These are phyloP conservation scores for Saccostrea cuccullata DNA, from an alignment of 1,140 invertebrate genomes.

Conservation along the genomic window DNA sequence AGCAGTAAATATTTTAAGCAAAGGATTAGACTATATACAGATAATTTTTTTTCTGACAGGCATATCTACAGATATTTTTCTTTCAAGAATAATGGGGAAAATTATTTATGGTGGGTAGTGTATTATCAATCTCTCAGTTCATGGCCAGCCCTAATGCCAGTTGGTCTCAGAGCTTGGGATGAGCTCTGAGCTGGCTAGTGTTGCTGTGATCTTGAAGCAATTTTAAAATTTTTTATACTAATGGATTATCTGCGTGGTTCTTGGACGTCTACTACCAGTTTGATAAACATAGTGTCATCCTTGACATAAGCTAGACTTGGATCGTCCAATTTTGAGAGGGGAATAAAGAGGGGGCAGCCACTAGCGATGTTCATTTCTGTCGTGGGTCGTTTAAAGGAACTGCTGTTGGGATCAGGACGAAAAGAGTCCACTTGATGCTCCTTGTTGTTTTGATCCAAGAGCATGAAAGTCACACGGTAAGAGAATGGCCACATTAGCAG, in stretches of 20 bases:
- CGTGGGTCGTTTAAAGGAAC: conserved; percentile 74
- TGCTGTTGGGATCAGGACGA: conserved; percentile 71
- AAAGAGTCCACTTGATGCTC: conserved; percentile 76
- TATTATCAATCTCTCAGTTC: not conserved
- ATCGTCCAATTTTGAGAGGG: conserved; percentile 67
- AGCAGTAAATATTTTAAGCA: no score
- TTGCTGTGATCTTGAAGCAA: not conserved
- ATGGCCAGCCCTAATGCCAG: not conserved
- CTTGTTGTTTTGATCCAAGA: conserved; percentile 73
- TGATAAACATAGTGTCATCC: conserved; percentile 76
- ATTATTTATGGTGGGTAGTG: not conserved
- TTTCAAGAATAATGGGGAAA: not conserved
- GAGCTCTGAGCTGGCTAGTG: not conserved
- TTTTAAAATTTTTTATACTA: not conserved
- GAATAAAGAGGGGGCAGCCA: conserved; percentile 76
- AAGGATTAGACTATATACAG: no score
- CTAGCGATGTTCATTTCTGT: conserved; percentile 78
- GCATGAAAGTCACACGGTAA: conserved; percentile 74
- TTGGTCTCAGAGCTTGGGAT: not conserved
- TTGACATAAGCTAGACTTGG: conserved; percentile 70
- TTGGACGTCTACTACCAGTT: conserved; percentile 47
- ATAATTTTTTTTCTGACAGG: not conserved
- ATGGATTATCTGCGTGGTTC: not conserved
- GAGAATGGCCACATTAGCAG: conserved; percentile 76
- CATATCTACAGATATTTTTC: not conserved